Conservation (phyloP, 2,113 vertebrate species). For the Periophthalmus modestus region DNA sequence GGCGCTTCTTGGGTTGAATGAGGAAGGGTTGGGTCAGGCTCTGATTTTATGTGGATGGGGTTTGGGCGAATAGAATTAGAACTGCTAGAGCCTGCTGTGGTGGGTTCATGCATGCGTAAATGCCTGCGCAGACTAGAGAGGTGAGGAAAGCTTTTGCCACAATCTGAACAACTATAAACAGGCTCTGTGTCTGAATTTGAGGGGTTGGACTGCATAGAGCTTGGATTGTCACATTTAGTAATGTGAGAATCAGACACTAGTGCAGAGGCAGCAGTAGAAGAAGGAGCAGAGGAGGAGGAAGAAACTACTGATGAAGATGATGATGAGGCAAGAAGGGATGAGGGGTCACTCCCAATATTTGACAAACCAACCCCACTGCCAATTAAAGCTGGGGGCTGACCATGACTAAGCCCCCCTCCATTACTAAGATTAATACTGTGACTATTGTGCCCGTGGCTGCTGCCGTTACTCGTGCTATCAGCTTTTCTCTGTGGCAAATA, state of each 20-base stretch:
- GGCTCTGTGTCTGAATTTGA: constrained; percentile 73
- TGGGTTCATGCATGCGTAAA: constrained; percentile 82
- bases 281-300: constrained; percentile 79
- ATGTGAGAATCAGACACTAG: constrained; percentile 78
- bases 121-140: constrained; percentile 83
- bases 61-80: constrained; percentile 70
- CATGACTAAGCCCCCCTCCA: constrained; percentile 72
- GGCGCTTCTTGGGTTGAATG: constrained; percentile 79
- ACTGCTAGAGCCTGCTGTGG: constrained; percentile 77
- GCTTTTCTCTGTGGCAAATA: constrained; percentile 82
- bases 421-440: constrained; percentile 76
- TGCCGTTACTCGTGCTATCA: constrained; percentile 66
- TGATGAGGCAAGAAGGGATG: constrained; percentile 76
- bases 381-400: constrained; percentile 73
- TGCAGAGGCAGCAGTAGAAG: constrained; percentile 79
- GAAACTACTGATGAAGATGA: constrained; percentile 79
- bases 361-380: constrained; percentile 74
- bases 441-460: constrained; percentile 61
- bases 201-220: constrained; percentile 69
- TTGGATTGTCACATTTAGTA: constrained; percentile 75
- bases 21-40: constrained; percentile 76
- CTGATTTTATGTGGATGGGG: constrained; percentile 74
- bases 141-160: constrained; percentile 82
- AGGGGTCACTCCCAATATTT: constrained; percentile 74
- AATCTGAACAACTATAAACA: constrained; percentile 80